Base-by-base conservation (phyloP, 2,888 invertebrate species). In the Heteromyza rotundicornis region DNA sequence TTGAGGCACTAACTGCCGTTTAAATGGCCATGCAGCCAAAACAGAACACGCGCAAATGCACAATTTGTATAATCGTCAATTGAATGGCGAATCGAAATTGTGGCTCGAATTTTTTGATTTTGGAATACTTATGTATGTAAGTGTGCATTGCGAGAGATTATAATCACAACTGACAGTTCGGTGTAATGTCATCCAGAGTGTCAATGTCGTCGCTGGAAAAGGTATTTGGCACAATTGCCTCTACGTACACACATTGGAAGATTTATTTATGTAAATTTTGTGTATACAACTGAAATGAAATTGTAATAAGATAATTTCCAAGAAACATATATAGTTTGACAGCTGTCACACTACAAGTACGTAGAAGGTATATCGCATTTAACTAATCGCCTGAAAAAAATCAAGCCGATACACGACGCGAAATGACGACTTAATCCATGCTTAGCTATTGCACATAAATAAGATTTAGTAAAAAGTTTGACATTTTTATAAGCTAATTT, bases 401-500 rank as follows among this genome's bases (percentile, higher is more conserved):
- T 52, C 36, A 7, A 36, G 59, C 50, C 67, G 59, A 67, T 66
- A 65, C 59, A 68, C 65, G 74, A 69, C 67, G 72, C 67, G 64
- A 60, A 67, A 53, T 22, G 54, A 20, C 60, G 47, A 55, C 68
- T 40, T 40, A 40, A 40, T 40, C n/a, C 10, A 3, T n/a, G n/a
- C 40, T 40, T 40, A 40, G 74, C 68, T 70, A 68, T 68, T 69
- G 67, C 57, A 63, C 74, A 77, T 74, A 77, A 74, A 77, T 65
- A 64, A 68, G 60, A 58, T 27, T 27, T 59, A 52, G 47, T 57
- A 55, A 56, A 69, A 69, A 66, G 73, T 75, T 70, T 76, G 75
- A 75, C 78, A 75, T 70, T 75, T 77, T 75, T 75, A 77, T 75
- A 73, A 73, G 72, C 70, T 74, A 70, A 66, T 70, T 75, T 67